Evolutionary conservation across 2,797 vertebrate genomes (phyloP), one percentile per base, ranked within the genome.

Genomic region (Bothrops alternatus): DNA sequence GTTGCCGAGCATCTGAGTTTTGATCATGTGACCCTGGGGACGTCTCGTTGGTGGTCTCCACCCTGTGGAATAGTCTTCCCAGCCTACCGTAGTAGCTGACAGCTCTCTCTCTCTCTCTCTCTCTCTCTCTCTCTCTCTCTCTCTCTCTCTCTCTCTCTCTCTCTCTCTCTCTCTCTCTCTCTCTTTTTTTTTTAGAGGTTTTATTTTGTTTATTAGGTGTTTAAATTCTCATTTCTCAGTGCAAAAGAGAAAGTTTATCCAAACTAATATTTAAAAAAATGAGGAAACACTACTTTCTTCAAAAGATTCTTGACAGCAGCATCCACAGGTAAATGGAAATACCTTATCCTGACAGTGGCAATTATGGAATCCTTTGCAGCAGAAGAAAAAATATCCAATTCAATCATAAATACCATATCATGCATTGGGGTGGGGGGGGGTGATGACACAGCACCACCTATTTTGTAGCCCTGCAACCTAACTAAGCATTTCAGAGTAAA

Each of bases 191-290:
- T 32, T 32, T 32, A 97, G 95, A 97, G 82, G 65, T 73, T 95
- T 94, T 94, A 93, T 13, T 85, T 95, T 94, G 95, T 94, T 95
- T 95, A 98, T 96, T 96, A 97, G 97, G 92, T 97, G 95, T 96
- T 96, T 93, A 96, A 96, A 96, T 93, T 95, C 96, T 97, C 95
- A 92, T 97, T 97, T 97, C 96, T 96, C 97, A 98, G 97, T 98
- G 97, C 97, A 98, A 98, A 97, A 97, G 56, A 56, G 14, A 93
- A 94, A 96, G 94, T 28, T 93, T 96, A 95, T 97, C 91, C 93
- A 96, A 96, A 96, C 95, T 95, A 95, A 93, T 97, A 95, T 97
- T 95, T 93, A 10, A 94, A 95, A 32, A 97, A 96, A 93, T 18
- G 60, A 94, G 93, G 0, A 93, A 94, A 95, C 95, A 88, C 56